Conservation (phyloP, 2,888 invertebrate genomes). For the Mesorhabditis belari region DNA sequence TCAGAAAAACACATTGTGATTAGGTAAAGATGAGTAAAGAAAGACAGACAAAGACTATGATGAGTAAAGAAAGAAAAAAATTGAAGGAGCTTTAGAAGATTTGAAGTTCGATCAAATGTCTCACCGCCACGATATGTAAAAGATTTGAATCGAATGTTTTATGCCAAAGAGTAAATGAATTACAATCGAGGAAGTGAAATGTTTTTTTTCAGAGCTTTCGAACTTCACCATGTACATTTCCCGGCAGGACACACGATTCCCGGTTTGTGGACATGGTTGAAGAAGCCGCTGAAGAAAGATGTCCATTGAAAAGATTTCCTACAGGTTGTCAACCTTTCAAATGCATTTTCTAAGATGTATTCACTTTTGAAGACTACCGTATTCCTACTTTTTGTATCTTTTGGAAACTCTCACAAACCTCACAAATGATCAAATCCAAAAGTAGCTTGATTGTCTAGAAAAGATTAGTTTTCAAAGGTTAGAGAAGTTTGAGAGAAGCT, state of each 20-base stretch:
- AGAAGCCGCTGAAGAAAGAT: constrained; percentile 17
- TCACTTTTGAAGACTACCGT: neutral
- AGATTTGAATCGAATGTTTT: constrained; percentile 1
- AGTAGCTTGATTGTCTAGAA: neutral
- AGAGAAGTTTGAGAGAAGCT: neutral
- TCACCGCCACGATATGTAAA: neutral
- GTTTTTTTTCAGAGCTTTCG: constrained; percentile 22
- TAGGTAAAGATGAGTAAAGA: constrained; percentile 17
- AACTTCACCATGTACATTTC: constrained; percentile 35
- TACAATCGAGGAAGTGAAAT: constrained; percentile 13
- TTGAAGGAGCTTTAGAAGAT: constrained; percentile 7
- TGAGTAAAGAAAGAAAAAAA: constrained; percentile 1
- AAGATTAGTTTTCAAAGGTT: neutral
- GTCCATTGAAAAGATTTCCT: constrained; percentile 20
- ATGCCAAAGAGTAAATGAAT: constrained; percentile 17
- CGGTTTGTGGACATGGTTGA: constrained; percentile 29
- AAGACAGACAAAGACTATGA: constrained; percentile 7
- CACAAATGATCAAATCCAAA: too few relatives aligned
- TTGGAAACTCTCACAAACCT: neutral
- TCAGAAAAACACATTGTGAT: constrained; percentile 17
- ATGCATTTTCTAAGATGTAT: neutral
- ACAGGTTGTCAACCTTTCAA: constrained; percentile 17
- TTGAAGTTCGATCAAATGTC: neutral
- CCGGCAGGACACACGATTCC: constrained; percentile 32
- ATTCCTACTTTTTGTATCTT: neutral